phyloP scores from a whole-genome alignment of 2,888 invertebrate species.

The Caenorhabditis plicata region DNA sequence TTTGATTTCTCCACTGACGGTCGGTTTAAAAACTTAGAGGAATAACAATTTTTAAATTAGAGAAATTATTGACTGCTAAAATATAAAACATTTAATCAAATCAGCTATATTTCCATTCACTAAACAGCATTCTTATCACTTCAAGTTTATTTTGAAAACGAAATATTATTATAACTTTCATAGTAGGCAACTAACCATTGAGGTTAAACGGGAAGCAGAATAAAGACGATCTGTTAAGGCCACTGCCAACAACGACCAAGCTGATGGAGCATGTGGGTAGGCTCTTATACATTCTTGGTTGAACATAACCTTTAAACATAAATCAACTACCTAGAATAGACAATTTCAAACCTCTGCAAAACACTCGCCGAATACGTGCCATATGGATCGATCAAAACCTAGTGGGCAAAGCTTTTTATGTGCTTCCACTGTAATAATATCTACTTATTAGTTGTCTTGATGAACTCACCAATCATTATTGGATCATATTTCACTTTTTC shows the following conservation, averaged over 20 bases:
- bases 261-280: slow-evolving; percentile 57
- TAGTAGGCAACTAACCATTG: neutral
- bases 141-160: too few relatives aligned
- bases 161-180: too few relatives aligned
- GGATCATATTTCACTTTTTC: slow-evolving; percentile 46
- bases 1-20: too few relatives aligned
- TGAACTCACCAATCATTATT: slow-evolving; percentile 40
- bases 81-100: too few relatives aligned
- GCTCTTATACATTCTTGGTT: slow-evolving; percentile 58
- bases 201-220: neutral
- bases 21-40: too few relatives aligned
- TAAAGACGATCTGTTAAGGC: slow-evolving; percentile 50
- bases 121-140: too few relatives aligned
- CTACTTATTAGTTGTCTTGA: neutral
- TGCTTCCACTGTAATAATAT: slow-evolving; percentile 27
- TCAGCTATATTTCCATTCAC: too few relatives aligned
- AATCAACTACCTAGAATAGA: slow-evolving; percentile 10
- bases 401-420: slow-evolving; percentile 47
- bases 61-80: too few relatives aligned
- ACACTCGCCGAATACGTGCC: slow-evolving; percentile 53
- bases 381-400: slow-evolving; percentile 53
- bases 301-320: slow-evolving; percentile 47
- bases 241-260: slow-evolving; percentile 54
- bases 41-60: too few relatives aligned
- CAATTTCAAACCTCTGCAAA: slow-evolving; percentile 48